These are phyloP conservation scores for Pogonus chalceus DNA, from an alignment of 1,140 invertebrate species.

Conservation along the genomic window DNA sequence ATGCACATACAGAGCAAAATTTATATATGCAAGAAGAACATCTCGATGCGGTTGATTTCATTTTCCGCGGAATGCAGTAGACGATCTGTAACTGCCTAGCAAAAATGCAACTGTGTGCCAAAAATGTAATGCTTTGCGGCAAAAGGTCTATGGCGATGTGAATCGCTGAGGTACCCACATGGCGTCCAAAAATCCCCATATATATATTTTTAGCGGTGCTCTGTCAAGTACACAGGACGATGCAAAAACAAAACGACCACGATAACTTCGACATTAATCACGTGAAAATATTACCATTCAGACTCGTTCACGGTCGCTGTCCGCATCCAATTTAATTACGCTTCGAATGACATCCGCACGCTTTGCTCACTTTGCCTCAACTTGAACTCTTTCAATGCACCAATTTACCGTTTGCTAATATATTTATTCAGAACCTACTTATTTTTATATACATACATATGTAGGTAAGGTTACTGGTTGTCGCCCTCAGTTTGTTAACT, in stretches of 20 bases:
- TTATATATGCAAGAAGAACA: too few species aligned
- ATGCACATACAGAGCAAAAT: too few species aligned
- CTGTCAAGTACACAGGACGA: background rate
- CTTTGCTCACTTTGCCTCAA: background rate
- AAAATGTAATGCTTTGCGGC: background rate
- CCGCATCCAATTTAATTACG: background rate
- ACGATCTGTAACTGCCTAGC: background rate
- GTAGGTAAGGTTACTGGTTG: too few species aligned
- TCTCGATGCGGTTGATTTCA: too few species aligned
- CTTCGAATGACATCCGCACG: background rate
- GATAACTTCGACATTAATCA: background rate
- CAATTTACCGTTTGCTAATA: background rate
- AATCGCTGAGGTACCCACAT: background rate
- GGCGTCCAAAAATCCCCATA: background rate
- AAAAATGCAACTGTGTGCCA: background rate
- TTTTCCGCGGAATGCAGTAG: background rate
- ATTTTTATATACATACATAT: too few species aligned
- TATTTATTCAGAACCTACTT: too few species aligned
- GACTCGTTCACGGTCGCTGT: background rate
- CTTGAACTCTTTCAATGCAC: background rate
- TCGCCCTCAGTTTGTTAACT: too few species aligned
- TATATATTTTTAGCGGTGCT: background rate
- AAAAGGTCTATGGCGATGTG: background rate
- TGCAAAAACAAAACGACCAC: background rate
- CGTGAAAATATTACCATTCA: background rate